Percentiles rank a stretch among this genome's conserved stretches.
These are phyloP conservation scores for Augiades crinisus DNA, from an alignment of 2,888 invertebrate genomes.

Conservation along the genomic window DNA sequence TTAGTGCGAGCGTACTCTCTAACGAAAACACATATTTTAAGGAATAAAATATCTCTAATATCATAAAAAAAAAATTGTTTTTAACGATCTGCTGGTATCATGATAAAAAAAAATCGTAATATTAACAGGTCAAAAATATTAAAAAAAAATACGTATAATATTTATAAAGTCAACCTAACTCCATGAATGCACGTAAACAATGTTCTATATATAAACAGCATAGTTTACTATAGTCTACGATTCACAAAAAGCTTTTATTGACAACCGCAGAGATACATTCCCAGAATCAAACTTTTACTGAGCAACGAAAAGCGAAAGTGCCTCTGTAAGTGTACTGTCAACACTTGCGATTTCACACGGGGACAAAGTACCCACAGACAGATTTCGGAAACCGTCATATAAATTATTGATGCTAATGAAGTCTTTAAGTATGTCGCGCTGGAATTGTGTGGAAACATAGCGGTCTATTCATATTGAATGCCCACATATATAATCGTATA, in stretches of 20 bases:
- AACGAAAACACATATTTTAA: too few species aligned
- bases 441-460: constrained; percentile 27
- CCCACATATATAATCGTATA: background rate
- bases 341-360: constrained; percentile 24
- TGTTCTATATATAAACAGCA: too few species aligned
- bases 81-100: too few species aligned
- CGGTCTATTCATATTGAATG: too few species aligned
- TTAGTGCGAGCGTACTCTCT: too few species aligned
- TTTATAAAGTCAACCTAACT: too few species aligned
- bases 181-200: too few species aligned
- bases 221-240: background rate
- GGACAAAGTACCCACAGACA: constrained; percentile 8
- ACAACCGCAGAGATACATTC: constrained; percentile 4
- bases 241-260: constrained; percentile 1
- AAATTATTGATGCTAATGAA: constrained; percentile 20
- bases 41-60: too few species aligned
- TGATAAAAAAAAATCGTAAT: too few species aligned
- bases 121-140: too few species aligned
- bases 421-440: constrained; percentile 29
- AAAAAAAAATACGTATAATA: too few species aligned
- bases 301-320: constrained; percentile 14
- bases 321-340: constrained; percentile 3
- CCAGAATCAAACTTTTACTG: constrained; percentile 8
- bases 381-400: constrained; percentile 31
- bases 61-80: too few species aligned